phyloP scores from a whole-genome alignment of 35 echinoderm and acorn worm species.

The Patiria miniata region DNA sequence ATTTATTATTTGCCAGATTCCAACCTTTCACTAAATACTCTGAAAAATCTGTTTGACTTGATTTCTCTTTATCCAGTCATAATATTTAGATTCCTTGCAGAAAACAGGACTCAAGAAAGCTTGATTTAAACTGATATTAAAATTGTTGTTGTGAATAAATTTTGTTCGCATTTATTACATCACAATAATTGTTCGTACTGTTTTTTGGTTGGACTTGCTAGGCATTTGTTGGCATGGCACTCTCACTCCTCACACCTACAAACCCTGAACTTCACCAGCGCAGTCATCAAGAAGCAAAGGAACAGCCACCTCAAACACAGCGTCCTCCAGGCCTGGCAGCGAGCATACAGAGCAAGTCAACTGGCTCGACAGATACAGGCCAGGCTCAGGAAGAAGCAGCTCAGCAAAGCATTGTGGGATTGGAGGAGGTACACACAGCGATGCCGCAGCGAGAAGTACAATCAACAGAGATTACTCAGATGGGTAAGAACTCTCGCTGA shows the following conservation, averaged over 20 bases:
- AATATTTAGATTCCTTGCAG: too few relatives aligned
- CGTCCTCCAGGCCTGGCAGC: background rate
- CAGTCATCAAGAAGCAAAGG: background rate
- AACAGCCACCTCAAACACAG: background rate
- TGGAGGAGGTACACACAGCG: background rate
- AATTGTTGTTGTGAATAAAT: too few relatives aligned
- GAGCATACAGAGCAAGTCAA: background rate
- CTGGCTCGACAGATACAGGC: background rate
- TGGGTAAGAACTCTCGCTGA: background rate
- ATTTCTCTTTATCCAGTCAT: too few relatives aligned
- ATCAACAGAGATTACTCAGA: background rate
- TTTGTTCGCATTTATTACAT: too few relatives aligned
- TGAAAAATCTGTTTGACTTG: too few relatives aligned
- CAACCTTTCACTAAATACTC: background rate
- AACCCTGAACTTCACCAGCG: background rate
- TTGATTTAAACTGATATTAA: too few relatives aligned
- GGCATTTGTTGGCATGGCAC: background rate
- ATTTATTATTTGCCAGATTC: background rate
- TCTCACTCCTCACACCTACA: background rate
- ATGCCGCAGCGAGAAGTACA: background rate
- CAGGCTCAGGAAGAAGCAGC: background rate
- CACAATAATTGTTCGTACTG: too few relatives aligned
- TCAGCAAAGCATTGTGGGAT: background rate
- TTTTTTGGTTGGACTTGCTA: background rate
- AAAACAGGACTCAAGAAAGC: too few relatives aligned